Base-by-base conservation (phyloP, 2,797 vertebrate species). In the Mormyrus hasselquistii region DNA sequence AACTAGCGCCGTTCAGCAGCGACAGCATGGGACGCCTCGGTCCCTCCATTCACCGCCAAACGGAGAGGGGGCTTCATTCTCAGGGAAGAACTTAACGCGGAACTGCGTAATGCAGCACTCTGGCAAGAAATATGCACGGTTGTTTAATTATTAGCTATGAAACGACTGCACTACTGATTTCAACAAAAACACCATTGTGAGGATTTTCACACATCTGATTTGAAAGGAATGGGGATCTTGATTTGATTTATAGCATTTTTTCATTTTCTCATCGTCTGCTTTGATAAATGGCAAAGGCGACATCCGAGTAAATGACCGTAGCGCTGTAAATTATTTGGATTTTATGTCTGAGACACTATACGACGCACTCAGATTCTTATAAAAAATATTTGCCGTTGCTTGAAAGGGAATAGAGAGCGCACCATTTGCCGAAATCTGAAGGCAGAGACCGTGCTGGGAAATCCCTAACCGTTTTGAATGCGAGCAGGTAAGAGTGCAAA, bases 401-500 rank as follows among this genome's bases (percentile, higher is more conserved):
- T 87, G 29, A 53, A 88, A 91, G 90, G 91, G 89, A 22, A 29
- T 47, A 34, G 52, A 38, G 38, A 52, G 88, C 88, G 38, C 19
- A 52, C 4, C 12, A 25, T 88, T 34, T 88, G 8, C 2, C 22
- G 65, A 83, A 34, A 49, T 29, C 76, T 65, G 83, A 90, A 88
- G 85, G 34, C 73, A 50, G 25, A 44, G 84, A 86, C 62, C 84
- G 90, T 14, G 87, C 85, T 47, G 83, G 69, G 91, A 91, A 91
- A 90, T 87, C 88, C 2, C 16, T 57, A 79, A 76, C 55, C 34
- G 65, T 41, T 53, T 88, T 53, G 69, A 53, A 62, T 91, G 90
- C 91, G 90, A 90, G 86, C 92, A 92, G 94, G 93, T 94, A 88
- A 92, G 89, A 89, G 14, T 29, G 49, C 65, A 9, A 34, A 29